A percentile compares a stretch with the other conserved stretches of the same genome.
Evolutionary conservation across 2,888 invertebrate species (phyloP).

Genomic region (Euzetes globulus): DNA sequence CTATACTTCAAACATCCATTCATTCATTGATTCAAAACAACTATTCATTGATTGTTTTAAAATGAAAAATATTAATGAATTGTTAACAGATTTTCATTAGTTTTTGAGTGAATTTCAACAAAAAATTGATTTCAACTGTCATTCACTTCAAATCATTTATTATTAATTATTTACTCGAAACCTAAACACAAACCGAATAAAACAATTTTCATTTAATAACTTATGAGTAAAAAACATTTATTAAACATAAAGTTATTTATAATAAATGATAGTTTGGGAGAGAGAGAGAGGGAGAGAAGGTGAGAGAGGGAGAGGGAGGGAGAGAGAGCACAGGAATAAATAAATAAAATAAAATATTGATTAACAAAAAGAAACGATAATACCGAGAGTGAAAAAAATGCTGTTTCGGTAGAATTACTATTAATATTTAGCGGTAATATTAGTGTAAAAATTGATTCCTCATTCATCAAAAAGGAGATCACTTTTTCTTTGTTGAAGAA

Average conservation of each 20-base stretch:
- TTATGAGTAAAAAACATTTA: background rate
- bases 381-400: background rate
- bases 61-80: no score
- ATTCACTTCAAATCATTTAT: background rate
- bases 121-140: background rate
- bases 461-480: background rate
- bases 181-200: background rate
- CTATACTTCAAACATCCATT: no score
- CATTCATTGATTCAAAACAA: no score
- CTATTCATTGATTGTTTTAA: no score
- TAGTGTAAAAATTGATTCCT: slow-evolving; percentile 4
- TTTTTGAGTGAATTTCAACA: background rate
- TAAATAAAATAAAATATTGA: background rate
- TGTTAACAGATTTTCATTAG: no score
- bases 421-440: background rate
- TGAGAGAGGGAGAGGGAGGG: background rate
- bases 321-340: background rate
- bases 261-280: background rate
- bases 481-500: no score
- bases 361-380: background rate
- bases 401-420: background rate
- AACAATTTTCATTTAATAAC: background rate
- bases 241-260: background rate
- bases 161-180: slow-evolving; percentile 15
- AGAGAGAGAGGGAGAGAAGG: no score